phyloP scores from a whole-genome alignment of 2,888 invertebrate genomes.

The Masnerella sp. region DNA sequence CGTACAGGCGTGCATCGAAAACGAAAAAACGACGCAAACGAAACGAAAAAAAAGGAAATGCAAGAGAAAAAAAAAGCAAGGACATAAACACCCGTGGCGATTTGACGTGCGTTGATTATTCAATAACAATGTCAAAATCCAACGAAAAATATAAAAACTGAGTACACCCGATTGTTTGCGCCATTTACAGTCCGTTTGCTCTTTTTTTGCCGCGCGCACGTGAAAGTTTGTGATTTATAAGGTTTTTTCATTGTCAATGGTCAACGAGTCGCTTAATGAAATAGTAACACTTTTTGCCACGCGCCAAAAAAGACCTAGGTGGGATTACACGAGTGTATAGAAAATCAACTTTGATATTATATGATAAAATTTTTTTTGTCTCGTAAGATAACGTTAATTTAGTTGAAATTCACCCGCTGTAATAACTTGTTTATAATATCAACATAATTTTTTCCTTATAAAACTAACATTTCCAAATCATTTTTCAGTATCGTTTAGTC shows the following conservation, averaged over 20 bases:
- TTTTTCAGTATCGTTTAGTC: too few relatives aligned
- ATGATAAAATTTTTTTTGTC: too few relatives aligned
- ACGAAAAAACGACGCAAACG: not conserved
- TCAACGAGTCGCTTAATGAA: slow-evolving; percentile 34
- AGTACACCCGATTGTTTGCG: slow-evolving; percentile 11
- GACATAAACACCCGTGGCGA: slow-evolving; percentile 16
- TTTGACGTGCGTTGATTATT: slow-evolving; percentile 36
- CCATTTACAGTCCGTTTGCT: slow-evolving; percentile 18
- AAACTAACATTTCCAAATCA: too few relatives aligned
- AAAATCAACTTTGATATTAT: too few relatives aligned
- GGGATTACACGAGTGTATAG: too few relatives aligned
- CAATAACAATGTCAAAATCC: slow-evolving; percentile 44
- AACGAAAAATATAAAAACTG: slow-evolving; percentile 2
- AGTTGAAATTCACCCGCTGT: too few relatives aligned
- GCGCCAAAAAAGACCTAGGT: too few relatives aligned
- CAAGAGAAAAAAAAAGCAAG: slow-evolving; percentile 7
- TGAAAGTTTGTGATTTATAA: slow-evolving; percentile 36
- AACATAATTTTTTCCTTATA: too few relatives aligned
- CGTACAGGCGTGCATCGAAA: slow-evolving; percentile 27
- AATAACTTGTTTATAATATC: too few relatives aligned
- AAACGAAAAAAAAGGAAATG: slow-evolving; percentile 2
- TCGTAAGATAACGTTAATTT: too few relatives aligned
- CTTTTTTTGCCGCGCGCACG: slow-evolving; percentile 11
- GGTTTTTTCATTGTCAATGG: slow-evolving; percentile 35
- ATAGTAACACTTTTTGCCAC: slow-evolving; percentile 25